phyloP scores from a whole-genome alignment of 1,140 invertebrate species.

The Lerema accius region DNA sequence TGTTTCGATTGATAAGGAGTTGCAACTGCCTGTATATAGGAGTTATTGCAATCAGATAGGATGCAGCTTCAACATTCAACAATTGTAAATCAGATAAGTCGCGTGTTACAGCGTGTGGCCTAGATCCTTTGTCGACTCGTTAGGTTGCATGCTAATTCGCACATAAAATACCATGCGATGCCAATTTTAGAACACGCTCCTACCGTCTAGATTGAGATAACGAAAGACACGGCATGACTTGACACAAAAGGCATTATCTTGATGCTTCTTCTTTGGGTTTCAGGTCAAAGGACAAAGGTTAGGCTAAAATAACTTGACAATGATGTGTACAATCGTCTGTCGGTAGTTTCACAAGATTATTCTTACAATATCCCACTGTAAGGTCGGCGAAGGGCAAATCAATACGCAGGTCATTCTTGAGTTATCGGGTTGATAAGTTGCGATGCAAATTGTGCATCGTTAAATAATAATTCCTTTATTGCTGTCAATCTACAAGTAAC shows the following conservation, averaged over 20 bases:
- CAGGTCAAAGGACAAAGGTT: not conserved
- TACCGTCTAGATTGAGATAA: not conserved
- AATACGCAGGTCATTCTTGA: too few relatives aligned
- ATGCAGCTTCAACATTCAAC: not conserved
- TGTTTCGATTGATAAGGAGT: not conserved
- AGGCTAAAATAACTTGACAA: not conserved
- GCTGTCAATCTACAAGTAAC: too few relatives aligned
- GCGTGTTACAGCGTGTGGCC: not conserved
- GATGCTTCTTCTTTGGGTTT: not conserved
- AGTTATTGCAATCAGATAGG: not conserved
- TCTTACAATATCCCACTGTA: too few relatives aligned
- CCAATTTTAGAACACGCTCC: conserved; percentile 4
- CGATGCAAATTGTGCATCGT: too few relatives aligned
- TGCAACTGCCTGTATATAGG: not conserved
- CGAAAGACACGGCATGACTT: not conserved
- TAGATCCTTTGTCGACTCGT: not conserved
- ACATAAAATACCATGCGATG: not conserved
- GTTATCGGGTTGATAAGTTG: too few relatives aligned
- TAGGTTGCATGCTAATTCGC: not conserved
- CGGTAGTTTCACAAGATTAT: too few relatives aligned
- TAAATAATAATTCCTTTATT: too few relatives aligned
- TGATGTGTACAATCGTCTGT: not conserved
- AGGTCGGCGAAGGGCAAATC: too few relatives aligned
- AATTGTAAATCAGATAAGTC: conserved; percentile 8
- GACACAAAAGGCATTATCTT: not conserved